Conservation (phyloP, 53 echinoderm and acorn worm genomes). For the Hippasteria phrygiana region DNA sequence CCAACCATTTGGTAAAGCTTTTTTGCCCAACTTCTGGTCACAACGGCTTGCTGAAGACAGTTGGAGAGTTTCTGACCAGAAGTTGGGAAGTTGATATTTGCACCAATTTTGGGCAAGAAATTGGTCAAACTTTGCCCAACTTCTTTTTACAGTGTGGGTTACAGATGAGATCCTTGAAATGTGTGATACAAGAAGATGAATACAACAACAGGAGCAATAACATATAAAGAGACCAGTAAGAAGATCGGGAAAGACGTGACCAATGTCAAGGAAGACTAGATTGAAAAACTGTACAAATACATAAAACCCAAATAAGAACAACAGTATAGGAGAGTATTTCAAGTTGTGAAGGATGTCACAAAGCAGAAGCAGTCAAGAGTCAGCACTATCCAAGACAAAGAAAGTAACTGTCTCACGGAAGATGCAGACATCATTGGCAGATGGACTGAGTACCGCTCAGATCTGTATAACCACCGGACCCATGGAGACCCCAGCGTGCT, state of each 20-base stretch:
- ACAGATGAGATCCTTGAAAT: conserved; percentile 34
- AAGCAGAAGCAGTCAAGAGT: conserved; percentile 22
- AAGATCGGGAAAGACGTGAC: conserved; percentile 32
- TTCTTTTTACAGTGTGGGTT: no score
- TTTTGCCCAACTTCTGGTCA: no score
- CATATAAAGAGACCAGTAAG: conserved; percentile 8
- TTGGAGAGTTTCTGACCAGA: no score
- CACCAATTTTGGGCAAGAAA: no score
- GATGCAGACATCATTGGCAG: conserved; percentile 14
- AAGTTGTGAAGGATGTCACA: conserved; percentile 26
- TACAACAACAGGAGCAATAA: background rate
- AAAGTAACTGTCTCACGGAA: conserved; percentile 32
- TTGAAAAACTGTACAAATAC: conserved; percentile 9
- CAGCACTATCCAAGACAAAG: conserved; percentile 45
- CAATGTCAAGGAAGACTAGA: conserved; percentile 31
- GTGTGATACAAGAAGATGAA: conserved; percentile 27
- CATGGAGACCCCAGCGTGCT: conserved; percentile 25
- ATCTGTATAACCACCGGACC: conserved; percentile 45
- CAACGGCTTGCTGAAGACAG: no score
- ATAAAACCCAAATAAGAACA: conserved; percentile 21
- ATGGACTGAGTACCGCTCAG: conserved; percentile 67
- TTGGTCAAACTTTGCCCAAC: no score
- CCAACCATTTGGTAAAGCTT: no score
- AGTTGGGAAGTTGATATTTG: no score
- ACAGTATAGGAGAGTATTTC: conserved; percentile 34